A percentile compares a stretch with the other conserved stretches of the same genome.
These are phyloP conservation scores for Odontocerum albicorne DNA, from an alignment of 2,888 invertebrate species.

Conservation along the genomic window DNA sequence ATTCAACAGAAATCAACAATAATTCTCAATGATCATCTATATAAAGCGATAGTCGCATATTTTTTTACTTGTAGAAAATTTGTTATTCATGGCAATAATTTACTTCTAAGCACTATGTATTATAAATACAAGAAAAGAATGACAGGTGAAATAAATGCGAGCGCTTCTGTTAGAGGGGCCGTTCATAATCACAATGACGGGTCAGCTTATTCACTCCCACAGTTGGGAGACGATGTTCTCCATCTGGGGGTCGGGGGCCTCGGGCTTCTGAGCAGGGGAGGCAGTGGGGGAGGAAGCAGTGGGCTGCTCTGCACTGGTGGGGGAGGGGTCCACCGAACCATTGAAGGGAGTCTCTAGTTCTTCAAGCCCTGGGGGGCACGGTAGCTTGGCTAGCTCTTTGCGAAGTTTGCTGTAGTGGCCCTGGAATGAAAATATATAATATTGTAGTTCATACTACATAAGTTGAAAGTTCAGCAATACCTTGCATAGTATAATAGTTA, in stretches of 20 bases:
- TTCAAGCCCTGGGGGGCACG: slow-evolving; percentile 75
- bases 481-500: too few species aligned
- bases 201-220: slow-evolving; percentile 52
- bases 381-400: slow-evolving; percentile 83
- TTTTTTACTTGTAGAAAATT: background rate
- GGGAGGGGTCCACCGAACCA: slow-evolving; percentile 35
- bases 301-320: slow-evolving; percentile 37
- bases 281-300: slow-evolving; percentile 37
- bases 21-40: slow-evolving; percentile 17
- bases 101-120: slow-evolving; percentile 11
- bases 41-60: slow-evolving; percentile 3
- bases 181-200: too few species aligned
- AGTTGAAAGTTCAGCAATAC: too few species aligned
- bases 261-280: slow-evolving; percentile 41
- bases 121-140: slow-evolving; percentile 9
- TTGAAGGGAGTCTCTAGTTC: slow-evolving; percentile 59
- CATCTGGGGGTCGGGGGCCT: slow-evolving; percentile 71
- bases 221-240: slow-evolving; percentile 76
- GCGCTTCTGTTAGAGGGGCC: background rate
- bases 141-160: slow-evolving; percentile 2
- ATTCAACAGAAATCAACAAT: slow-evolving; percentile 18
- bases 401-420: slow-evolving; percentile 81
- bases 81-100: slow-evolving; percentile 12
- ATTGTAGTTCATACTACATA: too few species aligned
- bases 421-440: slow-evolving; percentile 47